Conservation (phyloP, 2,113 vertebrate species). For the Colossoma macropomum region DNA sequence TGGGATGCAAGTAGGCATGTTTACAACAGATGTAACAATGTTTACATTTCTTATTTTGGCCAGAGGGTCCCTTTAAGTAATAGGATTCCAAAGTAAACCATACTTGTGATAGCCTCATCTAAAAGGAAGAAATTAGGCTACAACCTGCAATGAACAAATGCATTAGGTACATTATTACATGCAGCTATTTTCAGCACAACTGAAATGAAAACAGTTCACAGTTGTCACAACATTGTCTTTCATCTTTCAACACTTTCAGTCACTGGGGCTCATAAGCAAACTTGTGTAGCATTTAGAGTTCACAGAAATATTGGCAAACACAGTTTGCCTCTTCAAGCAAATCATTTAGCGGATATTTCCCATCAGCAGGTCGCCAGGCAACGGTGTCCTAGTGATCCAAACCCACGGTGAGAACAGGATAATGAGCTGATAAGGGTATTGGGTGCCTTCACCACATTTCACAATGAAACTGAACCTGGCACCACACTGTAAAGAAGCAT, state of each 20-base stretch:
- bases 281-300: not conserved
- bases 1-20: no score
- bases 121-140: no score
- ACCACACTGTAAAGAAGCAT: not conserved
- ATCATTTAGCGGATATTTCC: constrained; percentile 45
- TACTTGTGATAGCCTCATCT: no score
- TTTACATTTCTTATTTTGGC: no score
- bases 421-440: constrained; percentile 48
- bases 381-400: constrained; percentile 52
- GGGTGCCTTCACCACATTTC: constrained; percentile 12
- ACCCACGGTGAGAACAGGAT: constrained; percentile 50
- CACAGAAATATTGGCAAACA: constrained; percentile 23
- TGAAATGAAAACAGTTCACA: no score
- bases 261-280: not conserved
- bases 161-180: no score
- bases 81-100: no score
- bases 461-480: constrained; percentile 11
- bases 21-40: no score
- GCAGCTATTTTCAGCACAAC: no score
- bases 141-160: no score
- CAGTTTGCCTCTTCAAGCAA: constrained; percentile 25
- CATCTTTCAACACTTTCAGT: not conserved
- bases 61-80: no score
- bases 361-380: constrained; percentile 58
- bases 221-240: not conserved